These are phyloP conservation scores for Diarsia dahlii DNA, from an alignment of 2,888 invertebrate genomes.

Conservation along the genomic window DNA sequence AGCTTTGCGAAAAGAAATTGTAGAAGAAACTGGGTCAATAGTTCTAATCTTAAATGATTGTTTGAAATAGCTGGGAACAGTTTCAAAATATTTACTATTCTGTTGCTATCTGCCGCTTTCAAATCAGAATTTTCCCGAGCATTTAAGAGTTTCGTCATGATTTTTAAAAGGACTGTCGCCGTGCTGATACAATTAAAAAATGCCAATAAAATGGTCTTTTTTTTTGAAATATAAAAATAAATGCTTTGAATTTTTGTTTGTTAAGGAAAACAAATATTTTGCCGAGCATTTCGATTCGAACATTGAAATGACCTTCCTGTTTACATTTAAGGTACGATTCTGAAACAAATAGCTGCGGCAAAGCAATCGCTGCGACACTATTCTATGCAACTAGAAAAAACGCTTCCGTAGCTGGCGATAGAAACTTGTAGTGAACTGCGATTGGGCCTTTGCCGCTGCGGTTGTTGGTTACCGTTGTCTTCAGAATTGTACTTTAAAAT, in stretches of 20 bases:
- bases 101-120: slow-evolving; percentile 18
- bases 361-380: neutral
- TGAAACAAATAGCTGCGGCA: neutral
- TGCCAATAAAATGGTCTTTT: neutral
- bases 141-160: slow-evolving; percentile 8
- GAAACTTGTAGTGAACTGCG: neutral
- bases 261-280: slow-evolving; percentile 9
- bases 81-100: slow-evolving; percentile 53
- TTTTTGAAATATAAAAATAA: neutral
- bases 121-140: slow-evolving; percentile 11
- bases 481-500: neutral
- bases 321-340: neutral
- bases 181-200: neutral
- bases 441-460: neutral
- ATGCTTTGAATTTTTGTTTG: neutral
- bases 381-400: neutral
- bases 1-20: slow-evolving; percentile 38
- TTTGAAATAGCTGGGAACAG: slow-evolving; percentile 37
- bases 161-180: neutral
- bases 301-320: neutral
- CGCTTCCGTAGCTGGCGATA: neutral
- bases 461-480: neutral
- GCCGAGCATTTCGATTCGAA: slow-evolving; percentile 9
- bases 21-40: slow-evolving; percentile 46
- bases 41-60: slow-evolving; percentile 44